Conservation (phyloP, 2,888 invertebrate genomes). For the Caprella mutica region DNA sequence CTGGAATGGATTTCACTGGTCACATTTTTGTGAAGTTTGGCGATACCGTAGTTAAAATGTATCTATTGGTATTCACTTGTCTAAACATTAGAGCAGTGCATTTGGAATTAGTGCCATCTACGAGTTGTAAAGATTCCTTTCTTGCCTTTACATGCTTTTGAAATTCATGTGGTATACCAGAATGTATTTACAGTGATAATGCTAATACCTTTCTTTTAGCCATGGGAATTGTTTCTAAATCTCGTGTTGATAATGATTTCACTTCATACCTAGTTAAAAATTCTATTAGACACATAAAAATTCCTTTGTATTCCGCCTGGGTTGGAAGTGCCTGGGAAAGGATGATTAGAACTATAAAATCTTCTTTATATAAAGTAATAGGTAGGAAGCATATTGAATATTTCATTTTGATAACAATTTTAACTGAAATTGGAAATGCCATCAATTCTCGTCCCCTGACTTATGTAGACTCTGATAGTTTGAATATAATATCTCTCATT, state of each 20-base stretch:
- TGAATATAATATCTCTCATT: neutral
- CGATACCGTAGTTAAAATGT: neutral
- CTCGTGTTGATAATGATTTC: neutral
- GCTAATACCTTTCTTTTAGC: neutral
- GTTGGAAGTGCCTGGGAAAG: neutral
- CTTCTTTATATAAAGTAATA: neutral
- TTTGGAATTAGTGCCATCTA: neutral
- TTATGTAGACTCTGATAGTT: neutral
- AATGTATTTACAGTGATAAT: neutral
- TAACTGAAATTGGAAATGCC: neutral
- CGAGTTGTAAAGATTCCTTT: neutral
- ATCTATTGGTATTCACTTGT: neutral
- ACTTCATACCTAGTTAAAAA: neutral
- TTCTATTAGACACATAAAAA: neutral
- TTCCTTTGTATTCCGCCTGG: neutral
- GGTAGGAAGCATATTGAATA: neutral
- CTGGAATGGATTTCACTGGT: constrained; percentile 6
- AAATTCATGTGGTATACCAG: neutral
- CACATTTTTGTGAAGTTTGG: neutral
- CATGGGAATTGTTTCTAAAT: neutral
- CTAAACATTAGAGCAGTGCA: neutral
- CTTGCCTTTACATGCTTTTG: neutral
- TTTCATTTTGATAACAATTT: neutral
- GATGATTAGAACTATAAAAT: neutral
- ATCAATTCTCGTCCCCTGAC: neutral